Percentiles rank a stretch among this genome's conserved stretches.
Conservation (phyloP, 2,113 vertebrate species). For the Anguilla rostrata region DNA sequence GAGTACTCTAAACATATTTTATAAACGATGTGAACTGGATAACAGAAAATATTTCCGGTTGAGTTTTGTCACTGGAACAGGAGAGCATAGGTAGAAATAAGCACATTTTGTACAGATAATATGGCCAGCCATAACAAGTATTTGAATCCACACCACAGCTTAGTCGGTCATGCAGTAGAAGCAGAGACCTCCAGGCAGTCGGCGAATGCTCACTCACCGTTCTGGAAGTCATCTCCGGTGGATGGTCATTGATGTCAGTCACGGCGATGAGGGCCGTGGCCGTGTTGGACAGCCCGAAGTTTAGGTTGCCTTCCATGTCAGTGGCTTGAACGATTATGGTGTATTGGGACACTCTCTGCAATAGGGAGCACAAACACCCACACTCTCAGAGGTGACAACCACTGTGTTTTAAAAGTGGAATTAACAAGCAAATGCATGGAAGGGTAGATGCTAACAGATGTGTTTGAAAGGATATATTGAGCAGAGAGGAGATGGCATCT, state of each 20-base stretch:
- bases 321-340: conserved; percentile 91
- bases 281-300: conserved; percentile 93
- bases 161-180: not conserved
- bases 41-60: too few relatives aligned
- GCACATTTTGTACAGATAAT: too few relatives aligned
- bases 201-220: conserved; percentile 74
- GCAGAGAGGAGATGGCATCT: not conserved
- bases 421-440: not conserved
- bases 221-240: conserved; percentile 85
- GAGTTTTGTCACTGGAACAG: too few relatives aligned
- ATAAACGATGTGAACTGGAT: too few relatives aligned
- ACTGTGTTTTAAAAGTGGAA: too few relatives aligned
- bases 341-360: conserved; percentile 94
- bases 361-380: conserved; percentile 5
- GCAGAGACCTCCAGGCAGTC: too few relatives aligned
- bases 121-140: too few relatives aligned
- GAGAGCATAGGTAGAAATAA: too few relatives aligned
- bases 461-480: not conserved
- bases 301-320: conserved; percentile 95
- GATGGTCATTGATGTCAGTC: conserved; percentile 94
- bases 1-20: too few relatives aligned
- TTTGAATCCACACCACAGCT: not conserved
- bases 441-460: not conserved
- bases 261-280: conserved; percentile 90
- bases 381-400: too few relatives aligned